A percentile compares a stretch with the other conserved stretches of the same genome.
phyloP scores from a whole-genome alignment of 2,888 invertebrate species.

The Aphodius granarius region DNA sequence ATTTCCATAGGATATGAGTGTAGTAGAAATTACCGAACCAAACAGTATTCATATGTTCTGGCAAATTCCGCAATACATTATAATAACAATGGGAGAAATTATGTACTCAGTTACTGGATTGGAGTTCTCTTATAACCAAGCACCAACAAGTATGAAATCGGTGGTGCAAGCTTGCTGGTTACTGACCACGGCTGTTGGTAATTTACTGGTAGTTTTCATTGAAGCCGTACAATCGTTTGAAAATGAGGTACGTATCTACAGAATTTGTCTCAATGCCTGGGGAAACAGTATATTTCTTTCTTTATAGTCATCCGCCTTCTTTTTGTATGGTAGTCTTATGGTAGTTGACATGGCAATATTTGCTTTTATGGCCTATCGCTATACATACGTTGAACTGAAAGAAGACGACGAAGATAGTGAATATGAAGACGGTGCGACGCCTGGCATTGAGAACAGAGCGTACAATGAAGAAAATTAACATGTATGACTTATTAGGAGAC shows the following conservation, averaged over 20 bases:
- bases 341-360: slow-evolving; percentile 80
- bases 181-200: slow-evolving; percentile 90
- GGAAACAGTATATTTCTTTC: slow-evolving; percentile 17
- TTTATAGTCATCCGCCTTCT: slow-evolving; percentile 84
- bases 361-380: slow-evolving; percentile 74
- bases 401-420: slow-evolving; percentile 38
- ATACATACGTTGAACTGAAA: slow-evolving; percentile 66
- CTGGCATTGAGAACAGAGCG: background rate
- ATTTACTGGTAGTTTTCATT: slow-evolving; percentile 87
- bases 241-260: slow-evolving; percentile 63
- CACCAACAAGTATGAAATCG: slow-evolving; percentile 92
- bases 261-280: background rate
- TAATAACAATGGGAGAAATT: slow-evolving; percentile 92
- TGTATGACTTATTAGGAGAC: too few relatives aligned
- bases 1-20: slow-evolving; percentile 40
- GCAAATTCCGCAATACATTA: slow-evolving; percentile 89
- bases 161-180: slow-evolving; percentile 91
- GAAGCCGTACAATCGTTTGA: slow-evolving; percentile 79
- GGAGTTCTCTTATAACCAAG: slow-evolving; percentile 94
- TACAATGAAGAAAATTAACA: background rate
- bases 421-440: background rate
- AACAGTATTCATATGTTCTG: slow-evolving; percentile 80
- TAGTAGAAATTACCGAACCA: slow-evolving; percentile 62
- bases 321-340: slow-evolving; percentile 87
- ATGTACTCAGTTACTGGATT: slow-evolving; percentile 96